A percentile compares a stretch with the other conserved stretches of the same genome.
These are phyloP conservation scores for Idaea biselata DNA, from an alignment of 2,888 invertebrate genomes.

Conservation along the genomic window DNA sequence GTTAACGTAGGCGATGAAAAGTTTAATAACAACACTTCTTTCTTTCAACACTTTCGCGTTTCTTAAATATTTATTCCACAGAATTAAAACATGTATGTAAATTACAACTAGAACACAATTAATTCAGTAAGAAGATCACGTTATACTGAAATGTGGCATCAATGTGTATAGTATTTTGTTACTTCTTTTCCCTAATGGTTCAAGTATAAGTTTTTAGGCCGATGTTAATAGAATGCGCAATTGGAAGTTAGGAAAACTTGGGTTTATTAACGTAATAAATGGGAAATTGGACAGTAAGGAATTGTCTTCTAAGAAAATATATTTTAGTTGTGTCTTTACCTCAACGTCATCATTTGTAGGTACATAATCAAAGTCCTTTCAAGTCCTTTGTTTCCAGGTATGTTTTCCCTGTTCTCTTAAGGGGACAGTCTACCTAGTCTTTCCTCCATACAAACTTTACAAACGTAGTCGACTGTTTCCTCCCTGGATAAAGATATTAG, in stretches of 20 bases:
- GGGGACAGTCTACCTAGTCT: too few relatives aligned
- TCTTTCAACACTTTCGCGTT: background rate
- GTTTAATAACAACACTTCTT: background rate
- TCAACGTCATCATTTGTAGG: background rate
- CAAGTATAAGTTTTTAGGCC: slow-evolving; percentile 8
- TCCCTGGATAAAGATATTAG: too few relatives aligned
- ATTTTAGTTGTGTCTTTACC: background rate
- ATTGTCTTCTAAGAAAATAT: background rate
- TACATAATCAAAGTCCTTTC: background rate
- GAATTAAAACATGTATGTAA: background rate
- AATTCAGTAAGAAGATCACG: background rate
- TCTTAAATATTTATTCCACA: background rate
- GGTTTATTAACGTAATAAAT: background rate
- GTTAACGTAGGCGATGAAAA: background rate
- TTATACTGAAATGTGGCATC: background rate
- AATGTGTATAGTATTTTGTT: slow-evolving; percentile 3
- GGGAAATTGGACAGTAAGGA: background rate
- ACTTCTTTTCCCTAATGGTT: slow-evolving; percentile 14
- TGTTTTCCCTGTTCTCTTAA: background rate
- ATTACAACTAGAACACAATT: background rate
- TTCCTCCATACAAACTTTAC: too few relatives aligned
- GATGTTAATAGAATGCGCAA: background rate
- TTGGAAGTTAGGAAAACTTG: background rate
- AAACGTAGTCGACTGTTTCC: too few relatives aligned
- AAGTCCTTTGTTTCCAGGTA: background rate